These are phyloP conservation scores for Chrysopilus asiliformis DNA, from an alignment of 2,888 invertebrate genomes.

Conservation along the genomic window DNA sequence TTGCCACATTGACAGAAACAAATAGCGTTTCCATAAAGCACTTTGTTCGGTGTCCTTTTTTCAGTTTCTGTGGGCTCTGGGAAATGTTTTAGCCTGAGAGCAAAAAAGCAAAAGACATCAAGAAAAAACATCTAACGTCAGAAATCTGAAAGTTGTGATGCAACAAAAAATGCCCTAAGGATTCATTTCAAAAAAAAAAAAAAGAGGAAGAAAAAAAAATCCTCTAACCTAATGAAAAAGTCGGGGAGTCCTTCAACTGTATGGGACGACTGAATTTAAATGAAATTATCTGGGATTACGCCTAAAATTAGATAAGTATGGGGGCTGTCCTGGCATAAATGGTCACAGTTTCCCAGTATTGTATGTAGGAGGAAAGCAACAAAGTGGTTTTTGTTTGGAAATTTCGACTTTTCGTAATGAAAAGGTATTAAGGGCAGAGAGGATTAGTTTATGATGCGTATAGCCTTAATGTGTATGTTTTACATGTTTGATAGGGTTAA, in stretches of 20 bases:
- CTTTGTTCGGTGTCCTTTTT: conserved; percentile 1
- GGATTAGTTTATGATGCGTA: conserved; percentile 5
- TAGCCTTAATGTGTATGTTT: background rate
- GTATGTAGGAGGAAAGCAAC: background rate
- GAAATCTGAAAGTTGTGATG: too few relatives aligned
- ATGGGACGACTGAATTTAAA: conserved; percentile 20
- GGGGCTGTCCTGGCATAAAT: too few relatives aligned
- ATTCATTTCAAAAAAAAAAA: conserved; percentile 1
- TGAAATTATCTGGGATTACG: conserved; percentile 24
- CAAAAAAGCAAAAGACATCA: too few relatives aligned
- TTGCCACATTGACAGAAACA: conserved; percentile 1
- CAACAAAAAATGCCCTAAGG: too few relatives aligned
- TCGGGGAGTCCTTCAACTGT: too few relatives aligned
- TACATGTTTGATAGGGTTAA: background rate
- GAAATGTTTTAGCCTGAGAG: background rate
- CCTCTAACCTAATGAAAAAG: background rate
- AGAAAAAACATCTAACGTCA: too few relatives aligned
- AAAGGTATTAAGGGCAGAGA: background rate
- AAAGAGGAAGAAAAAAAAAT: conserved; percentile 1
- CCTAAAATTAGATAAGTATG: conserved; percentile 19
- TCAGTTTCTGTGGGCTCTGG: background rate
- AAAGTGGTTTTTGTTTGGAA: too few relatives aligned
- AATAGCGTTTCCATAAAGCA: background rate
- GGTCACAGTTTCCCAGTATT: too few relatives aligned
- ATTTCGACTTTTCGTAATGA: conserved; percentile 7